phyloP scores from a whole-genome alignment of 2,113 vertebrate genomes.

The Chionodraco myersi region DNA sequence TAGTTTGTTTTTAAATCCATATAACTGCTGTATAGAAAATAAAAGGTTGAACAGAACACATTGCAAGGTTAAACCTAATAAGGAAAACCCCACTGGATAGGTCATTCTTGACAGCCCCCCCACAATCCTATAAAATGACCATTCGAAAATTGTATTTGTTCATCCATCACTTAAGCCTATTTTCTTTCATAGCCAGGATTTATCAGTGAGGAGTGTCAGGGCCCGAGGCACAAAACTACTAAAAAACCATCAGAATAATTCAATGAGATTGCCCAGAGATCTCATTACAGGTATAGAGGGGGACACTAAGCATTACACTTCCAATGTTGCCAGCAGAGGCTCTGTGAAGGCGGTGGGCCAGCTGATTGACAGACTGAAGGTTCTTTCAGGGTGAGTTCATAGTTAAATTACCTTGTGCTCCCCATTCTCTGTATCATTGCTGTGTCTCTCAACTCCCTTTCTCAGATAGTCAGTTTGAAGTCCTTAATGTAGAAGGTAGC shows the following conservation, averaged over 20 bases:
- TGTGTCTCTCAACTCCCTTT: slow-evolving; percentile 34
- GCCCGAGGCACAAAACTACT: slow-evolving; percentile 51
- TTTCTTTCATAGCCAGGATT: slow-evolving; percentile 66
- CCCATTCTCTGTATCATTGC: slow-evolving; percentile 48
- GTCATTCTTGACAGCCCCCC: slow-evolving; percentile 6
- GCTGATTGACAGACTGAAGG: slow-evolving; percentile 76
- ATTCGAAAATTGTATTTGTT: slow-evolving; percentile 45
- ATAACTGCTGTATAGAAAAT: rapidly evolving
- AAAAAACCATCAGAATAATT: slow-evolving; percentile 78
- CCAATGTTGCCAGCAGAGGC: slow-evolving; percentile 59
- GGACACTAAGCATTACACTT: slow-evolving; percentile 58
- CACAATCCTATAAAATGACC: slow-evolving; percentile 23
- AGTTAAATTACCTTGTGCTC: slow-evolving; percentile 70
- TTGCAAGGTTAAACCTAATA: slow-evolving; percentile 24
- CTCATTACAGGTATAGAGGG: slow-evolving; percentile 69
- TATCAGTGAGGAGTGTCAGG: slow-evolving; percentile 58
- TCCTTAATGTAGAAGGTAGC: slow-evolving; percentile 31
- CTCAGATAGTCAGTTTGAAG: slow-evolving; percentile 46
- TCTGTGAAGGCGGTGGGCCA: slow-evolving; percentile 50
- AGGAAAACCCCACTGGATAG: background rate
- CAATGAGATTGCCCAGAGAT: slow-evolving; percentile 79
- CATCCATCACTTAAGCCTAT: slow-evolving; percentile 62
- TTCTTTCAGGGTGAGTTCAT: slow-evolving; percentile 77
- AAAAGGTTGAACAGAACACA: background rate
- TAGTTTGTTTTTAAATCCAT: background rate